Evolutionary conservation across 2,888 invertebrate species (phyloP), one percentile per base, ranked within the genome.

Genomic region (Lissocephala sabroskyi): DNA sequence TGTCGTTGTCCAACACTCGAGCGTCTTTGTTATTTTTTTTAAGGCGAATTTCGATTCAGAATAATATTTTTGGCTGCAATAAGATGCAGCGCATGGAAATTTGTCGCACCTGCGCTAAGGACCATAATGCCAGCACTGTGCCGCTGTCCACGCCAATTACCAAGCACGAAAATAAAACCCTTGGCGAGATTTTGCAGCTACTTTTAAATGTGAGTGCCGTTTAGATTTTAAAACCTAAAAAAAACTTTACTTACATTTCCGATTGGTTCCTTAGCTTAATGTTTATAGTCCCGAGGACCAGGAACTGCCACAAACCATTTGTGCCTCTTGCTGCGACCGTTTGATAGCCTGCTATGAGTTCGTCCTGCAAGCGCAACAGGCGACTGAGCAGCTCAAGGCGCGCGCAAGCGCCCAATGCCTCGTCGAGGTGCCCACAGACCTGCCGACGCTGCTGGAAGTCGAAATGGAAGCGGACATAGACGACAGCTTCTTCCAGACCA

Each of bases 391-490:
- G 41, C 59, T 80, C 54, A 29, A 56, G 50, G 1, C 4, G 4
- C 30, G 50, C 14, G 23, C 37, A 11, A 23, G 50, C 23, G 23
- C 7, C 10, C 66, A 70, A 23, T 79, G 80, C 28, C 47, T 81
- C 2, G 58, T 73, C 4, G 81, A 81, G 41, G 52, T 70, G 1
- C 70, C 79, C 3, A 81, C 81, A 9, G 81, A 81, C 39, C 79
- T 81, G 10, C 58, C 68, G 11, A 43, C 42, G 30, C 43, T 57
- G 32, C 9, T 45, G 6, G 41, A 50, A 17, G 68, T 73, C 0
- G 79, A 79, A 49, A 56, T 62, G 2, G 79, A 79, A 48, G 2
- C 59, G 2, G 52, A 45, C 16, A 9, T 26, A 37, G 17, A 48
- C 37, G 40, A 46, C 18, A 23, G 3, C 23, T 23, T 7, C 23